Evolutionary conservation across 2,113 vertebrate genomes (phyloP), one percentile per base, ranked within the genome.

Genomic region (Epinephelus cyanopodus): DNA sequence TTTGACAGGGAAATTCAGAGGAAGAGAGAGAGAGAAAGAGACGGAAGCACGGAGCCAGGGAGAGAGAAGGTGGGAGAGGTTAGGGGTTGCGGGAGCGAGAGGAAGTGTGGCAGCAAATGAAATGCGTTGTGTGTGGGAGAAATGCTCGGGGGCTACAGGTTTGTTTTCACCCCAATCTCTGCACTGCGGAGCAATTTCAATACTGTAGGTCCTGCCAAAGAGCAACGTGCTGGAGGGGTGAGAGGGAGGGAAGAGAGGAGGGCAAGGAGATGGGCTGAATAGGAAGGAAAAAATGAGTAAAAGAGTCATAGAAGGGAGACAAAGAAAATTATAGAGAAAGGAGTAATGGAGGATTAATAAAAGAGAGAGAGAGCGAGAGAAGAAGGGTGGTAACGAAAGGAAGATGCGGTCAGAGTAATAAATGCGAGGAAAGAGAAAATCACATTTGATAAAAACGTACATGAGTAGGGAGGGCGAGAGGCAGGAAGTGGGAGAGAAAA

Each of bases 31-130:
- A 71, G 71, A 74, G 60, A 76, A 47, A 79, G 52, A 73, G 52
- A 57, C 1, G 3, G 68, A 77, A 17, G 69, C 54, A 68, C 0
- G 0, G 53, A 81, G 45, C 29, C 52, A 72, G 75, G 21, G 77
- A 81, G 77, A n/a, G 71, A 42, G 56, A 29, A 15, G 45, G 54
- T 56, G 77, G 27, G 57, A 50, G 80, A 63, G 83, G 84, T 79
- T 68, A 58, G 71, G 67, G 69, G 75, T 81, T 47, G 65, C 12
- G 2, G 29, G 56, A n/a, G 56, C 68, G 76, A 33, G 54, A 87
- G 84, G 70, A 86, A 82, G 75, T 74, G 19, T 78, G 79, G 82
- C 91, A 86, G 86, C 82, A 92, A 93, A 94, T 93, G 75, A 94
- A 94, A 93, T 86, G 88, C 90, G 87, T 87, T 92, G 87, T 85